phyloP scores from a whole-genome alignment of 2,888 invertebrate species.

The Cheilosia vernalis region DNA sequence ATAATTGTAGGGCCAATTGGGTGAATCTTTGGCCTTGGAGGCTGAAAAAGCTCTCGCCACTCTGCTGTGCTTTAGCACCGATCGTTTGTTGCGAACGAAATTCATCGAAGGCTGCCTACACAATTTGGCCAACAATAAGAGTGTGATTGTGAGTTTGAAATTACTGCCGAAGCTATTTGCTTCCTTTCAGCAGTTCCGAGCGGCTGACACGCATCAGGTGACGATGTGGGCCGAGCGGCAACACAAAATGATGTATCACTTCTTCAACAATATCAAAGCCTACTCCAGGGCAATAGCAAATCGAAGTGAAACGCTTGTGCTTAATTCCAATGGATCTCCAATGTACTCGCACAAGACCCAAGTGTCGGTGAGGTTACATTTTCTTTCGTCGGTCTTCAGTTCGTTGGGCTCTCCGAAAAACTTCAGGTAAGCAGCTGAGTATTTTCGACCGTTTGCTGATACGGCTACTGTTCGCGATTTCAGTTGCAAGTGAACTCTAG shows the following conservation, averaged over 20 bases:
- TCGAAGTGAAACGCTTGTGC: conserved; percentile 77
- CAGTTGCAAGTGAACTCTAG: neutral
- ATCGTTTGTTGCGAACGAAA: conserved; percentile 94
- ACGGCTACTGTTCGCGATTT: neutral
- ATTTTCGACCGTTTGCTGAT: neutral
- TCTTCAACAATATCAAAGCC: conserved; percentile 93
- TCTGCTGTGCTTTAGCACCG: conserved; percentile 94
- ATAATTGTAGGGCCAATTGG: conserved; percentile 88
- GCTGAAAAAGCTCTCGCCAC: conserved; percentile 96
- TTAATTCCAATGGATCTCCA: conserved; percentile 81
- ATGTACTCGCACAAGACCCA: conserved; percentile 92
- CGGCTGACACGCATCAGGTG: conserved; percentile 92
- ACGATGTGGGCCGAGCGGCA: conserved; percentile 97
- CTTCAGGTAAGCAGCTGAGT: conserved; percentile 86
- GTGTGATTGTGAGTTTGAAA: conserved; percentile 94
- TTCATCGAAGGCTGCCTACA: conserved; percentile 97
- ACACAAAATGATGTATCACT: conserved; percentile 96
- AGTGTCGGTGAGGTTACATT: conserved; percentile 95
- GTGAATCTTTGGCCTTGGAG: conserved; percentile 95
- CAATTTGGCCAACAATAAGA: conserved; percentile 94
- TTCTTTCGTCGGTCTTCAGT: conserved; percentile 96
- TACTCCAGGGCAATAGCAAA: conserved; percentile 85
- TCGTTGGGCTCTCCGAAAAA: conserved; percentile 94
- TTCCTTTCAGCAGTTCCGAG: conserved; percentile 95
- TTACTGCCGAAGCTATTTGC: conserved; percentile 94